phyloP scores from a whole-genome alignment of 23 tunicate species.

The Phallusia fumigata region DNA sequence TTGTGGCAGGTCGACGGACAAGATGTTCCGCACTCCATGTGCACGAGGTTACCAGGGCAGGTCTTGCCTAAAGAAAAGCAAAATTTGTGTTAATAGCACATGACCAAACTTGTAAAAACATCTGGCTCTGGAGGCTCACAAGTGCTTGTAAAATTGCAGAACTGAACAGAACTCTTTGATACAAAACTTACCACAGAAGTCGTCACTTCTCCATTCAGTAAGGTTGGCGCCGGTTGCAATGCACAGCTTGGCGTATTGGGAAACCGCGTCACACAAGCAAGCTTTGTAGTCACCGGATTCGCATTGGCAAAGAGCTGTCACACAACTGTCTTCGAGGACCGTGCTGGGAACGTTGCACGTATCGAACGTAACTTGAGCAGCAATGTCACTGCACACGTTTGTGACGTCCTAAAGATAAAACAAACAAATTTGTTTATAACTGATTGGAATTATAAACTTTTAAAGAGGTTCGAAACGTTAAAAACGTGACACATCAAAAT shows the following conservation, averaged over 20 bases:
- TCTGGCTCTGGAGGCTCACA: too few relatives aligned
- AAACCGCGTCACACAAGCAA: slow-evolving; percentile 71
- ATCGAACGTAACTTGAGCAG: background rate
- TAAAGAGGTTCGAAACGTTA: too few relatives aligned
- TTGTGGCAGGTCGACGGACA: slow-evolving; percentile 85
- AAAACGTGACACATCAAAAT: too few relatives aligned
- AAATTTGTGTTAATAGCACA: too few relatives aligned
- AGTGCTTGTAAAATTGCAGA: background rate
- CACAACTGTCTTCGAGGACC: slow-evolving; percentile 55
- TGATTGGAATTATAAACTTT: too few relatives aligned
- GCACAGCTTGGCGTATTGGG: slow-evolving; percentile 78
- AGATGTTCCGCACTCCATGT: slow-evolving; percentile 78
- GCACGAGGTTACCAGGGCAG: slow-evolving; percentile 66
- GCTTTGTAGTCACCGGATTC: slow-evolving; percentile 53
- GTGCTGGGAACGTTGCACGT: slow-evolving; percentile 20
- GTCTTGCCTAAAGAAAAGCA: slow-evolving; percentile 33
- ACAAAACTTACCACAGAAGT: slow-evolving; percentile 70
- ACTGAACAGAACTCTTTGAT: background rate
- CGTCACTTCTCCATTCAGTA: slow-evolving; percentile 71
- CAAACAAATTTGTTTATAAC: background rate
- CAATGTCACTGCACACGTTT: slow-evolving; percentile 25
- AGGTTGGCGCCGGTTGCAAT: slow-evolving; percentile 79
- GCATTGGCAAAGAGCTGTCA: slow-evolving; percentile 65
- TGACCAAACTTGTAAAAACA: too few relatives aligned
- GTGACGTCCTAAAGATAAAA: slow-evolving; percentile 35